Evolutionary conservation across 1,140 invertebrate genomes (phyloP), one percentile per base, ranked within the genome.

Genomic region (Drosophila sturtevanti): DNA sequence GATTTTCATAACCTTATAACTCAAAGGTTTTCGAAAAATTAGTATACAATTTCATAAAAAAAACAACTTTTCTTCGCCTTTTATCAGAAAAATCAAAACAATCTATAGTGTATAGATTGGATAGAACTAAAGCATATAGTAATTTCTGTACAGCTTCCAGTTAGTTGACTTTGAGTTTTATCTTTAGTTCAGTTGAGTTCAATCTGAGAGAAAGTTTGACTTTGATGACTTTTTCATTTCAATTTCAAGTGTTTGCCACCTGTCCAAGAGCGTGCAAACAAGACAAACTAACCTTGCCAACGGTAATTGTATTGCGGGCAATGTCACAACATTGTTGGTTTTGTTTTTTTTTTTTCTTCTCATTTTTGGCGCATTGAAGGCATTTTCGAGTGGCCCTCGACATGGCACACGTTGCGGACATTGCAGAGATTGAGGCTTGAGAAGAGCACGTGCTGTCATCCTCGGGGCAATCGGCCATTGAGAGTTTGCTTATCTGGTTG

Each of bases 221-320:
- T 48, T 81, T 81, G 72, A 82, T 82, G 72, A 74, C 63, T 79
- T 84, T 71, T 69, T 66, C 64, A 76, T 79, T 74, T 64, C 9
- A 52, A 16, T 61, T 60, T 79, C 58, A 67, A 79, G 77, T 84
- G 62, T 79, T 79, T 63, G 77, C 77, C 77, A 74, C 77, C 77
- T 65, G 77, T 81, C 73, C 24, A 62, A 59, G 44, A 11, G 54
- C 56, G 24, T 22, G 62, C 21, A 52, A 66, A 59, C 51, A 66
- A 81, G 41, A 71, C 64, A 68, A 72, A 68, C 24, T 52, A 63
- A 68, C 62, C 75, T 59, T 41, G 60, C 48, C 41, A 18, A 37
- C 60, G 34, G 48, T 31, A 16, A 14, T 54, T 38, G 24, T 18
- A 54, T 51, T 31, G 70, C 54, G 61, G 41, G 63, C 72, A 64